phyloP scores from a whole-genome alignment of 2,888 invertebrate genomes.

The Schizaphis graminum region DNA sequence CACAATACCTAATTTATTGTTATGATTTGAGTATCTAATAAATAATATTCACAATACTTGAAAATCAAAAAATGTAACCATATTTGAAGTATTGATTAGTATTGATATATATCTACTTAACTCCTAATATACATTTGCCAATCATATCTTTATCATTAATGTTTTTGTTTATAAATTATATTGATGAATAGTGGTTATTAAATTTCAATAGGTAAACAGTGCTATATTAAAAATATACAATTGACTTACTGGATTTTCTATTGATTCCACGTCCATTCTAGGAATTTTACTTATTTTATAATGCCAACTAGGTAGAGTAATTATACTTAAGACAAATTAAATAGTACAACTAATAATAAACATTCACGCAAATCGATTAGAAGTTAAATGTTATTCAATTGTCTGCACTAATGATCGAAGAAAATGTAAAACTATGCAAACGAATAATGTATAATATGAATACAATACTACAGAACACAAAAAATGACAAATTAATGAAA shows the following conservation, averaged over 20 bases:
- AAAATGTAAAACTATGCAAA: neutral
- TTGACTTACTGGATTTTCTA: constrained; percentile 52
- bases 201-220: neutral
- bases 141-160: constrained; percentile 18
- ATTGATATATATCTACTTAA: neutral
- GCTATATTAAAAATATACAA: neutral
- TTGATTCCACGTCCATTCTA: constrained; percentile 47
- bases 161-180: constrained; percentile 20
- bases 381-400: constrained; percentile 26
- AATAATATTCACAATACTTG: neutral
- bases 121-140: neutral
- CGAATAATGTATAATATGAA: neutral
- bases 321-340: constrained; percentile 30
- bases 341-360: constrained; percentile 32
- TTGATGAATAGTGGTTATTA: neutral
- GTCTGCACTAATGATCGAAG: neutral
- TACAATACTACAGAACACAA: neutral
- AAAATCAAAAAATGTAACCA: neutral
- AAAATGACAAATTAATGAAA: constrained; percentile 33
- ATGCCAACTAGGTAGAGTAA: constrained; percentile 45
- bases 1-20: neutral
- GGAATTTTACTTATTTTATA: constrained; percentile 4
- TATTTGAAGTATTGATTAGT: neutral
- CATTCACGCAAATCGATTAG: constrained; percentile 8
- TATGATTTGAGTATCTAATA: neutral